Conservation (phyloP, 2,113 vertebrate species). For the Talpa occidentalis region DNA sequence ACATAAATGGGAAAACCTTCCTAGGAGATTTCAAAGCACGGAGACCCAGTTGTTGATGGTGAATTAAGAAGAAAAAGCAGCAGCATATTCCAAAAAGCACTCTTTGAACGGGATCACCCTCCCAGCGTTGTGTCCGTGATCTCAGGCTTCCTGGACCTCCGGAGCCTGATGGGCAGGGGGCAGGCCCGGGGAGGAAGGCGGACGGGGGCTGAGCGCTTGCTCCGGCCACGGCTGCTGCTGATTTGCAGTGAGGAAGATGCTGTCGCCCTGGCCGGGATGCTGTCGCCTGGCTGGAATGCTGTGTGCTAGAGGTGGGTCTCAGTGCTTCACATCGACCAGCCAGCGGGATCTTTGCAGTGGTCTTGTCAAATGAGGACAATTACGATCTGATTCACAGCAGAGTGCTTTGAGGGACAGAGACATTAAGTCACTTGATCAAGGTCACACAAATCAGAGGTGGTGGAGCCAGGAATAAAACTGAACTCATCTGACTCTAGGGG, state of each 20-base stretch:
- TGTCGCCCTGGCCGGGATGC: too few relatives aligned
- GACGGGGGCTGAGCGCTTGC: not conserved
- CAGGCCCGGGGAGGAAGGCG: too few relatives aligned
- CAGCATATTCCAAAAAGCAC: not conserved
- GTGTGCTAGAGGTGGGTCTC: not conserved
- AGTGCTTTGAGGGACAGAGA: not conserved
- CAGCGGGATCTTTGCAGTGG: accelerated
- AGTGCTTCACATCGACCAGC: accelerated
- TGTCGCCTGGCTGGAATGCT: too few relatives aligned
- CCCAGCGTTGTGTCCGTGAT: accelerated
- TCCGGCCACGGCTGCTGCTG: not conserved
- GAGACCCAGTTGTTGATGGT: not conserved
- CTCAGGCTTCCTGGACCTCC: accelerated
- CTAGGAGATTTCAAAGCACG: not conserved
- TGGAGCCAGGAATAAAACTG: not conserved
- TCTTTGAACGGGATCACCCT: not conserved
- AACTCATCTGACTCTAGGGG: too few relatives aligned
- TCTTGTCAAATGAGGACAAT: not conserved
- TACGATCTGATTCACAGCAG: accelerated
- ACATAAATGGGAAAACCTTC: not conserved
- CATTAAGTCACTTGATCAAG: not conserved
- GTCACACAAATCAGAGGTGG: not conserved
- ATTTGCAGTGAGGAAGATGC: too few relatives aligned
- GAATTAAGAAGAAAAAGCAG: not conserved
- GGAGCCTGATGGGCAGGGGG: too few relatives aligned